phyloP scores from a whole-genome alignment of 2,113 vertebrate species.

The Xenopus tropicalis region UCB_Xtro_10.0 CM004450.2:47369501-47370000 shows the following conservation, averaged over 20 bases:
- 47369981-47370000: not conserved
- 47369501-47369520: not conserved
- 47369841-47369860: conserved; percentile 13
- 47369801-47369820: conserved; percentile 41
- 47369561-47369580: conserved; percentile 5
- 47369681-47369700: not conserved
- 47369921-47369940: not conserved
- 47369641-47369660: conserved; percentile 33
- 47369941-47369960: not conserved
- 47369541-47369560: conserved; percentile 19
- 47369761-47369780: conserved; percentile 47
- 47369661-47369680: conserved; percentile 29
- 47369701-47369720: conserved; percentile 32
- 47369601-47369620: conserved; percentile 8
- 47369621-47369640: conserved; percentile 31
- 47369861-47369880: conserved; percentile 4
- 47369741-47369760: conserved; percentile 44
- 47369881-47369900: not conserved
- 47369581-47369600: conserved; percentile 13
- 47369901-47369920: not conserved
- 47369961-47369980: not conserved
- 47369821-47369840: conserved; percentile 30
- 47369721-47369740: conserved; percentile 48
- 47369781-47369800: conserved; percentile 51
- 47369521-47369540: conserved; percentile 15